These are phyloP conservation scores for Hydrozoanthus gracilis DNA, from an alignment of 92 coral and sea anemone species.

Conservation along the genomic window DNA sequence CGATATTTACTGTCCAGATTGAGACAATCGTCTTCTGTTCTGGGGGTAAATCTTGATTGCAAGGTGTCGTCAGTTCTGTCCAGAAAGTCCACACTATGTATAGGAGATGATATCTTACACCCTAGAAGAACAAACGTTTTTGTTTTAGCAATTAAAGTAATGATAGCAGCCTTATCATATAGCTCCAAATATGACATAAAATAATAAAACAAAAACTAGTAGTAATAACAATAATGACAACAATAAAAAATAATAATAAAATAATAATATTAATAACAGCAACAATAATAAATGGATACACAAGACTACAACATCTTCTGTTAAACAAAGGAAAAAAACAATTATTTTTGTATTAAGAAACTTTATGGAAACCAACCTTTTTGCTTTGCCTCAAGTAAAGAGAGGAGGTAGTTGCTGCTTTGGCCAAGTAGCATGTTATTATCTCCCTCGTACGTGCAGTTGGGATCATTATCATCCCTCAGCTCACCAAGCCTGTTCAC, in stretches of 20 bases:
- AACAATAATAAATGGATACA: too few species aligned
- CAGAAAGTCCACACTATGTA: slow-evolving; percentile 81
- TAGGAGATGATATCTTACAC: slow-evolving; percentile 72
- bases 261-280: too few species aligned
- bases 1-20: slow-evolving; percentile 63
- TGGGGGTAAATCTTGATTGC: slow-evolving; percentile 70
- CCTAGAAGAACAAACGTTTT: slow-evolving; percentile 53
- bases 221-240: neutral
- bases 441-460: slow-evolving; percentile 97
- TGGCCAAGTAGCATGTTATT: slow-evolving; percentile 93
- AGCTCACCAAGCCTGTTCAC: slow-evolving; percentile 94
- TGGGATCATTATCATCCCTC: slow-evolving; percentile 95
- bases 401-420: slow-evolving; percentile 89
- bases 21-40: slow-evolving; percentile 75
- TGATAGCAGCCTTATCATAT: neutral
- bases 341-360: too few species aligned
- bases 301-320: too few species aligned
- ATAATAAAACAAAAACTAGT: neutral
- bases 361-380: slow-evolving; percentile 64
- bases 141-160: neutral
- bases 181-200: too few species aligned
- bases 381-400: slow-evolving; percentile 74
- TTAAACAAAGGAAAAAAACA: too few species aligned
- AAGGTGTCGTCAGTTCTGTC: slow-evolving; percentile 74
- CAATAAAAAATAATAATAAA: too few species aligned